A percentile compares a stretch with the other conserved stretches of the same genome.
Conservation (phyloP, 2,797 vertebrate species). For the Crotalus adamanteus region DNA sequence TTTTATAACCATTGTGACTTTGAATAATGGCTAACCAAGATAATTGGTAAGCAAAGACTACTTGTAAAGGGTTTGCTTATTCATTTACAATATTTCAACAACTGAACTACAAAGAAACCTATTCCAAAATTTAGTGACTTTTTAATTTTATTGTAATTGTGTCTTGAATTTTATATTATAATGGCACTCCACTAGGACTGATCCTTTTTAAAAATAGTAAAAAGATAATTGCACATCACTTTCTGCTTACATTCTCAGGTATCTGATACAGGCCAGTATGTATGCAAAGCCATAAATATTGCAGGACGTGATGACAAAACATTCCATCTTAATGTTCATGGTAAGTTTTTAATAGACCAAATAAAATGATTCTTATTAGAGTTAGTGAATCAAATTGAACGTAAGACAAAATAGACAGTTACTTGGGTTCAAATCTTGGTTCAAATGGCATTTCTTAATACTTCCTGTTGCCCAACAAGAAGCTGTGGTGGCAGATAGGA, state of each 20-base stretch:
- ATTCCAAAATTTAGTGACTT: background rate
- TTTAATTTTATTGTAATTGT: background rate
- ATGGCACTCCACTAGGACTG: background rate
- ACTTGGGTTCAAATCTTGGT: background rate
- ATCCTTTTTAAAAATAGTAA: background rate
- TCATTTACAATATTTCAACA: background rate
- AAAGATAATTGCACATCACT: background rate
- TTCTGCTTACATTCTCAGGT: conserved; percentile 77
- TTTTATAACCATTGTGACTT: background rate
- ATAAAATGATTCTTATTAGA: background rate
- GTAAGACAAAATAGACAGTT: background rate
- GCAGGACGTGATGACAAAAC: conserved; percentile 93
- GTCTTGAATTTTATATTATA: background rate
- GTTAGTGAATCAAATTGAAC: background rate
- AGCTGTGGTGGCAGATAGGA: background rate
- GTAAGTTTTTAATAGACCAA: conserved; percentile 69
- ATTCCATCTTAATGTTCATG: conserved; percentile 93
- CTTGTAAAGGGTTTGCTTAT: background rate
- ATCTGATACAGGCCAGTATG: conserved; percentile 93
- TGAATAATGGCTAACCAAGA: background rate
- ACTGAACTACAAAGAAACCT: background rate
- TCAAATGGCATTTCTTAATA: background rate
- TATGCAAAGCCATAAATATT: conserved; percentile 92
- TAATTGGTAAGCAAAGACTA: background rate
- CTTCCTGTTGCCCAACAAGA: background rate